These are phyloP conservation scores for Margarornis squamiger DNA, from an alignment of 2,797 vertebrate genomes.

Conservation along the genomic window DNA sequence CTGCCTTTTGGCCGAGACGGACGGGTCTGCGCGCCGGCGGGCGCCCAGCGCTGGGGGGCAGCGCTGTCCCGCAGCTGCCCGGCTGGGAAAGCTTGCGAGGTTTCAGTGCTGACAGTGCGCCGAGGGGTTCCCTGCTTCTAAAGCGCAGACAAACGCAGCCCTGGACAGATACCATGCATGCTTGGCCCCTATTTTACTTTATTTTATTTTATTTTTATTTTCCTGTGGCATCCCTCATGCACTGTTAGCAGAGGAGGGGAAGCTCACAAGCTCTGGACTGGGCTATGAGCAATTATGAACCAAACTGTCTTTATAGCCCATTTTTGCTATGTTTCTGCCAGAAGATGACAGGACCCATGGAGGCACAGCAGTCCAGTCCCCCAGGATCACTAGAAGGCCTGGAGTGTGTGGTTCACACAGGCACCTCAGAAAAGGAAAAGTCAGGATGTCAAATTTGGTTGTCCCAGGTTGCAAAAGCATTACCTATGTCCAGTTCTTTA, in stretches of 20 bases:
- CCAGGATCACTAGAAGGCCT: not conserved
- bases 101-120: fast-evolving
- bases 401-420: not conserved
- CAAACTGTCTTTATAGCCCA: fast-evolving
- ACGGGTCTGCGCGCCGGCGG: not conserved
- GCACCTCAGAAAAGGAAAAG: not conserved
- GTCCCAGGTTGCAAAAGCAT: not conserved
- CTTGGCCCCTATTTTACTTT: not conserved
- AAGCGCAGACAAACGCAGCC: not conserved
- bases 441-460: fast-evolving
- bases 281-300: not conserved
- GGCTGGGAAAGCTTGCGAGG: fast-evolving
- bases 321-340: not conserved
- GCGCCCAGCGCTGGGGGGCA: slow-evolving; percentile 43
- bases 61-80: not conserved
- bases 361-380: not conserved
- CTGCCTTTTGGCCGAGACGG: fast-evolving
- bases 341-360: not conserved
- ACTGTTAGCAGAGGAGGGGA: fast-evolving
- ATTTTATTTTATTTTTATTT: not conserved
- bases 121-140: not conserved
- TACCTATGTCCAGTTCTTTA: fast-evolving
- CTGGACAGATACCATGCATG: not conserved
- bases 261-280: fast-evolving
- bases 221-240: not conserved